These are phyloP conservation scores for Trididemnum clinides DNA, from an alignment of 23 tunicate genomes.

Conservation along the genomic window DNA sequence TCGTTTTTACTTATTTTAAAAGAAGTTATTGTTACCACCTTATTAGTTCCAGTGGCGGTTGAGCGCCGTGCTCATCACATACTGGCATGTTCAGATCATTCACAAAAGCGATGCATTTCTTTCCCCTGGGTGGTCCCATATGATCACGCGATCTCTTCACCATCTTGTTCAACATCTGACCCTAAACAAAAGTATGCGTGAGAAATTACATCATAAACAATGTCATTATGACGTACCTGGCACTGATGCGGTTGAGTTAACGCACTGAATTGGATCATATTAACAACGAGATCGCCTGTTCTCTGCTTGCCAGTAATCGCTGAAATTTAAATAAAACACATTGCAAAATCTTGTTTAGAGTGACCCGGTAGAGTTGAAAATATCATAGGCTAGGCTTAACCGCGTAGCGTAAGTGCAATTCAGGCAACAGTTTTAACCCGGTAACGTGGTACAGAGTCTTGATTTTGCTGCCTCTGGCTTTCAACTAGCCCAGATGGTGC, in stretches of 20 bases:
- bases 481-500: too few species aligned
- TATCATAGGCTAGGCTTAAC: too few species aligned
- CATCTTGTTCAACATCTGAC: conserved; percentile 73
- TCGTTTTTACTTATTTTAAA: too few species aligned
- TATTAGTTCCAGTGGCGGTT: conserved; percentile 91
- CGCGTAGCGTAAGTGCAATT: too few species aligned
- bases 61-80: conserved; percentile 91
- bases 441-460: too few species aligned
- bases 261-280: conserved; percentile 96
- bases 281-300: conserved; percentile 66
- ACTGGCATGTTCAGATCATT: conserved; percentile 94
- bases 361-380: too few species aligned
- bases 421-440: too few species aligned
- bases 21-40: conserved; percentile 46
- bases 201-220: too few species aligned
- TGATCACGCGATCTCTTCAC: conserved; percentile 72
- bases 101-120: conserved; percentile 77
- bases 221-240: conserved; percentile 65
- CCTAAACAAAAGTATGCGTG: conserved; percentile 28
- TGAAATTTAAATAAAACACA: too few species aligned
- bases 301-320: conserved; percentile 31
- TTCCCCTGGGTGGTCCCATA: conserved; percentile 78
- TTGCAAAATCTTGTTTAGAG: too few species aligned
- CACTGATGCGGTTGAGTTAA: conserved; percentile 68
- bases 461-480: too few species aligned